Base-by-base conservation (phyloP, 2,888 invertebrate species). In the Chelonus formosanus region DNA sequence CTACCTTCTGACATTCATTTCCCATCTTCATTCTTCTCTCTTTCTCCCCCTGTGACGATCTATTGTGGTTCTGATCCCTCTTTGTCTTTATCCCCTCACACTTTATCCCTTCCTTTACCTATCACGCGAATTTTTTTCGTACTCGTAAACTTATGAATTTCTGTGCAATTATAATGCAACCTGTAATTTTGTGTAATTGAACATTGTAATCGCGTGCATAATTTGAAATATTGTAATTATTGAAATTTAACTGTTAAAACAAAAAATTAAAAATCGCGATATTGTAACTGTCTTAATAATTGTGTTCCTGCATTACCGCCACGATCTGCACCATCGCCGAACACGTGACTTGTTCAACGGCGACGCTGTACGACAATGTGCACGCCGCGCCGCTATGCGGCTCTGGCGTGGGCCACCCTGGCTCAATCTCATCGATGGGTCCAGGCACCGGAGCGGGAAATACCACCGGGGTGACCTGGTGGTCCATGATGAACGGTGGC, bases 351-450 rank as follows among this genome's bases (percentile, higher is more conserved):
- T 89, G 91, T 89, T 91, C 89, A 86, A 88, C 91, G 90, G 90
- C 91, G 89, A 90, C 91, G 89, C 90, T 92, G 90, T 91, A 91
- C 90, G 91, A 92, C 90, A 91, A 91, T 90, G 88, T 88, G 87
- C 89, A 88, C 88, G 89, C 88, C 87, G 88, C 88, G 87, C 90
- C 90, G 88, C 89, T 83, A 73, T 83, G 84, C 83, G 84, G 83
- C 82, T 78, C 84, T 80, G 84, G 83, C 83, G 83, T 84, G 80
- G 83, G 81, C 78, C 84, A 84, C 76, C 84, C 84, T 83, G 84
- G 82, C 80, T 81, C 84, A 76, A 78, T 84, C 76, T 79, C 83
- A 77, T 78, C 84, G 77, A 84, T 84, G 82, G 84, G 80, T 77
- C 75, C 91, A 91, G 90, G 90, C 89, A 90, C 90, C 90, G 90